These are phyloP conservation scores for Tinamus guttatus DNA, from an alignment of 2,113 vertebrate species.

Conservation along the genomic window DNA sequence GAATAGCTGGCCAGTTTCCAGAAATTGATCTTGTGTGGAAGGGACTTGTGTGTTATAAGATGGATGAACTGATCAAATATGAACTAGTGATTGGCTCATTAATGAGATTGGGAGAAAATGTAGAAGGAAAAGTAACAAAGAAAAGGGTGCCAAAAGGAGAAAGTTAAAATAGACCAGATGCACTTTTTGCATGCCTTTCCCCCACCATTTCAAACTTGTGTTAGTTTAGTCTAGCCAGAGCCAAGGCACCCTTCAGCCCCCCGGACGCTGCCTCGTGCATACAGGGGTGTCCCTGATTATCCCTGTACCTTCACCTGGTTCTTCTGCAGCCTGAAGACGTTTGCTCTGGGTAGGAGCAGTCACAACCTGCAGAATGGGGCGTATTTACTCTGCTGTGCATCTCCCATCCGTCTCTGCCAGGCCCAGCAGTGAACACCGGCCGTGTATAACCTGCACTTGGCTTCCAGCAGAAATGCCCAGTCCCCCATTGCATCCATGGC, in stretches of 20 bases:
- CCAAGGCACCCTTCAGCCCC: background rate
- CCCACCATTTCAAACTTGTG: background rate
- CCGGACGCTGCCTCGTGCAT: background rate
- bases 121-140: background rate
- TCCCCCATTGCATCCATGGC: background rate
- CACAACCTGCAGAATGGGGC: background rate
- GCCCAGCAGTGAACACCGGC: background rate
- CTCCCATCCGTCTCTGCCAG: background rate
- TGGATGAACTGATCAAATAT: background rate
- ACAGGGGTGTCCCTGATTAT: background rate
- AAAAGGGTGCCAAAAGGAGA: background rate
- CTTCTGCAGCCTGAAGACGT: background rate
- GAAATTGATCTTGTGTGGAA: background rate
- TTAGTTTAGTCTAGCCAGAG: background rate
- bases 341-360: background rate
- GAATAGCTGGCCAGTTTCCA: background rate
- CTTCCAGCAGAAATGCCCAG: background rate
- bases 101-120: background rate
- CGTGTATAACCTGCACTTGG: background rate
- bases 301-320: background rate
- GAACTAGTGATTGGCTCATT: background rate
- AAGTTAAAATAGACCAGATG: background rate
- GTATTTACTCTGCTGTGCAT: background rate
- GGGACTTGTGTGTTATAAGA: background rate
- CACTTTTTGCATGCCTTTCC: background rate